Conservation (phyloP, 2,888 invertebrate species). For the Phortica magna region DNA sequence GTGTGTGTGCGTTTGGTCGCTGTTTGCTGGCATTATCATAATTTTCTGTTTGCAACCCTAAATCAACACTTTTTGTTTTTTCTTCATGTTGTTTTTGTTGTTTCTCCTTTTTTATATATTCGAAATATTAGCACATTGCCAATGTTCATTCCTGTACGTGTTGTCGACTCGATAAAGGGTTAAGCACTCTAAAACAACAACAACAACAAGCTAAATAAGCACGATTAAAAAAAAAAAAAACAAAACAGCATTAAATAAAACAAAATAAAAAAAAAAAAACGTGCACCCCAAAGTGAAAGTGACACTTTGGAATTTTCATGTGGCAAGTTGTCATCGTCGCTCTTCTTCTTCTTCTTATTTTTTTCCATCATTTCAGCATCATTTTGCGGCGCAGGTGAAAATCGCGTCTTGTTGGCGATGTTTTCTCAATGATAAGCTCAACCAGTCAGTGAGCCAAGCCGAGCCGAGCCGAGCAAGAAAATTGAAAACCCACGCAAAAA, state of each 20-base stretch:
- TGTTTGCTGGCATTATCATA: conserved; percentile 76
- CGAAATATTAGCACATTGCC: conserved; percentile 26
- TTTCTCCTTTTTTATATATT: conserved; percentile 20
- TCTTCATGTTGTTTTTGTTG: conserved; percentile 22
- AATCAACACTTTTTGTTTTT: conserved; percentile 70
- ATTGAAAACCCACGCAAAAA: conserved; percentile 1
- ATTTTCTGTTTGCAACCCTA: conserved; percentile 75
- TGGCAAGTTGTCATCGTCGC: background rate
- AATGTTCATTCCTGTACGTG: conserved; percentile 11
- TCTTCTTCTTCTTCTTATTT: no score
- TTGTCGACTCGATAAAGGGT: conserved; percentile 17
- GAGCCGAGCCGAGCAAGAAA: background rate
- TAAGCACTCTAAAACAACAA: background rate
- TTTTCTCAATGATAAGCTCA: background rate
- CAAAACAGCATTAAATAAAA: no score
- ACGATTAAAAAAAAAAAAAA: no score
- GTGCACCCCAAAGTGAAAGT: background rate
- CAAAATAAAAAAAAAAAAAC: no score
- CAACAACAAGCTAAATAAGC: background rate
- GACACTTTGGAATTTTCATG: background rate
- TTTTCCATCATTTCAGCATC: background rate
- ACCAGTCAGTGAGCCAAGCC: no score
- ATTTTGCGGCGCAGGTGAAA: background rate
- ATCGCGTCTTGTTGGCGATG: background rate
- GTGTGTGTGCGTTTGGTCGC: background rate